phyloP scores from a whole-genome alignment of 2,797 vertebrate species.

The Labroides dimidiatus region DNA sequence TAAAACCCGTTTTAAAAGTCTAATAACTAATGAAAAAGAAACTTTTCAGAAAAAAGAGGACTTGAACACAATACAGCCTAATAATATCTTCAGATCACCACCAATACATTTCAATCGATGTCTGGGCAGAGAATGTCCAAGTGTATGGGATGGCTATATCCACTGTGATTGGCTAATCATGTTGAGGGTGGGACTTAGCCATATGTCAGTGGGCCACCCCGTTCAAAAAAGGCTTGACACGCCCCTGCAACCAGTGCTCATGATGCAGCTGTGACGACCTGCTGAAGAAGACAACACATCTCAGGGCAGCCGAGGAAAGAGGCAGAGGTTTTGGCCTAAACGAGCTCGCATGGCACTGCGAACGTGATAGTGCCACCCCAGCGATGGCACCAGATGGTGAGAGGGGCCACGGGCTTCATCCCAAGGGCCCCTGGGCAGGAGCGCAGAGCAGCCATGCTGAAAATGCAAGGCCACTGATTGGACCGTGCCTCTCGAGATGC shows the following conservation, averaged over 20 bases:
- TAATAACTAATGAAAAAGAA: too few relatives aligned
- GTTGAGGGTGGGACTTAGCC: too few relatives aligned
- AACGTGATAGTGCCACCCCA: conserved; percentile 47
- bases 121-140: too few relatives aligned
- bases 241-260: conserved; percentile 7
- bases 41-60: too few relatives aligned
- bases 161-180: too few relatives aligned
- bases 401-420: conserved; percentile 44
- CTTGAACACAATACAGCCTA: too few relatives aligned
- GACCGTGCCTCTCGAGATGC: conserved; percentile 46
- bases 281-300: conserved; percentile 22
- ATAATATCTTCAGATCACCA: too few relatives aligned
- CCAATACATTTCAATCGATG: too few relatives aligned
- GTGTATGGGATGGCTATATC: too few relatives aligned
- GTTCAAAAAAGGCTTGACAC: neutral
- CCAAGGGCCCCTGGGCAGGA: conserved; percentile 50
- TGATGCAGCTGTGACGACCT: conserved; percentile 35
- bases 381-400: conserved; percentile 77
- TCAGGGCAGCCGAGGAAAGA: conserved; percentile 14
- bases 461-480: conserved; percentile 62
- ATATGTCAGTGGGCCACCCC: neutral
- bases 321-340: too few relatives aligned
- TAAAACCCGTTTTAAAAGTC: too few relatives aligned
- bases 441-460: conserved; percentile 69
- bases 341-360: conserved; percentile 34